These are phyloP conservation scores for Coregonus ussuriensis DNA, from an alignment of 2,797 vertebrate genomes.

Conservation along the genomic window DNA sequence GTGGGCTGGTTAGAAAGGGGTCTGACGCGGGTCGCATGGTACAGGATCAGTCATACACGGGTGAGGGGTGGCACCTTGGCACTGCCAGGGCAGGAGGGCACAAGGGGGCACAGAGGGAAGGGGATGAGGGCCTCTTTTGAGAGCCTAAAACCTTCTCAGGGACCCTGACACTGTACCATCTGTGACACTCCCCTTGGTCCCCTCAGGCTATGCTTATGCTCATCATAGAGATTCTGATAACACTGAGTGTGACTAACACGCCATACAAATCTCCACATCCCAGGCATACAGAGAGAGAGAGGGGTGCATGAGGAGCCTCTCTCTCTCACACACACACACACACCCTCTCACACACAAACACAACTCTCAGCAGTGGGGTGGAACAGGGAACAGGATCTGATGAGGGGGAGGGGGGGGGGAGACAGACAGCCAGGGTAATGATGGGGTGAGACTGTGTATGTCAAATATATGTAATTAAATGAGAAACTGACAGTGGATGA, in stretches of 20 bases:
- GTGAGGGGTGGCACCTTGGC: constrained; percentile 59
- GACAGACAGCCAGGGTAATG: constrained; percentile 62
- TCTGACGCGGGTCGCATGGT: constrained; percentile 48
- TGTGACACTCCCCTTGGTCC: constrained; percentile 67
- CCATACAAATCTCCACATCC: constrained; percentile 79
- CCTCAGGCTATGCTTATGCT: constrained; percentile 77
- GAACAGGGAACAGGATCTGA: constrained; percentile 29
- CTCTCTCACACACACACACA: constrained; percentile 29
- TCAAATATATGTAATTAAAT: constrained; percentile 72
- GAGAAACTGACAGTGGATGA: constrained; percentile 71
- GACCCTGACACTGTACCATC: constrained; percentile 74
- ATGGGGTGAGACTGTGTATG: constrained; percentile 69
- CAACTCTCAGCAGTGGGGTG: constrained; percentile 42
- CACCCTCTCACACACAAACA: constrained; percentile 30
- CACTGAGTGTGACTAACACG: constrained; percentile 76
- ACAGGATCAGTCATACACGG: constrained; percentile 52
- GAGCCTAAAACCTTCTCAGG: constrained; percentile 52
- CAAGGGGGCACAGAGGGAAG: constrained; percentile 46
- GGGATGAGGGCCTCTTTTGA: constrained; percentile 44
- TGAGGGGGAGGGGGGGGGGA: constrained; percentile 64
- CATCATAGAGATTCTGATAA: constrained; percentile 80
- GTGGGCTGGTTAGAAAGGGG: constrained; percentile 73
- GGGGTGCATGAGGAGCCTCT: constrained; percentile 35
- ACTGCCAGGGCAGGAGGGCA: constrained; percentile 46
- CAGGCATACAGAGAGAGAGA: constrained; percentile 67